Base-by-base conservation (phyloP, 2,797 vertebrate genomes). In the Poecilia picta region DNA sequence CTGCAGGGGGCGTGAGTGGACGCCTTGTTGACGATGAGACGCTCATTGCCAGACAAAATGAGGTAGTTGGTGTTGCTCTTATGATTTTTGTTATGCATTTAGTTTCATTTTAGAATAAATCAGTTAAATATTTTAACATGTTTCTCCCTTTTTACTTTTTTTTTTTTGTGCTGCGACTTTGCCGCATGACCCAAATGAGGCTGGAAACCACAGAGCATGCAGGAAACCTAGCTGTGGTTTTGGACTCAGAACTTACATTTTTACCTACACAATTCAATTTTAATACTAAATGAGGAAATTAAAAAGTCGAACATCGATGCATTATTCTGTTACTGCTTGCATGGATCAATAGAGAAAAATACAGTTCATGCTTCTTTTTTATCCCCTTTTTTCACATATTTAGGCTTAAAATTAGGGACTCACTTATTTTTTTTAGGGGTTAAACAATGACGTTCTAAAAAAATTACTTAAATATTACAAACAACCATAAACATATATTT, bases 1-100 rank as follows among this genome's bases (percentile, higher is more conserved):
- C 73, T n/a, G 49, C 47, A 84, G 85, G 51, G 75, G 89, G 84
- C 82, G 85, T 80, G n/a, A 28, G 41, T 59, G 51, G n/a, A 74
- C 51, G 23, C n/a, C 49, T 4, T 3, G 57, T 55, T 39, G 20
- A 16, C 39, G 33, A 4, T 25, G 0, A 71, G 41, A n/a, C 23
- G 4, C 23, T 71, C 8, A 15, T 16, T 6, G 41, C 12, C 25
- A 45, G 41, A 71, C 5, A 16, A 45, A 71, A 71, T 28, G 23
- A 18, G 39, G 41, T 71, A 45, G 41, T 71, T 71, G 20, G n/a
- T 18, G 8, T 72, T 51, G 0, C 46, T n/a, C 49, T 53, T 75
- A 23, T 62, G 47, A 72, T 75, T 82, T 83, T 10, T 74, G 23
- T 84, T 83, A 8, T 81, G 33, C 25, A n/a, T 41, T 74, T 46